Evolutionary conservation across 2,888 invertebrate species (phyloP), one percentile per base, ranked within the genome.

Genomic region (Leptopilina myrica): DNA sequence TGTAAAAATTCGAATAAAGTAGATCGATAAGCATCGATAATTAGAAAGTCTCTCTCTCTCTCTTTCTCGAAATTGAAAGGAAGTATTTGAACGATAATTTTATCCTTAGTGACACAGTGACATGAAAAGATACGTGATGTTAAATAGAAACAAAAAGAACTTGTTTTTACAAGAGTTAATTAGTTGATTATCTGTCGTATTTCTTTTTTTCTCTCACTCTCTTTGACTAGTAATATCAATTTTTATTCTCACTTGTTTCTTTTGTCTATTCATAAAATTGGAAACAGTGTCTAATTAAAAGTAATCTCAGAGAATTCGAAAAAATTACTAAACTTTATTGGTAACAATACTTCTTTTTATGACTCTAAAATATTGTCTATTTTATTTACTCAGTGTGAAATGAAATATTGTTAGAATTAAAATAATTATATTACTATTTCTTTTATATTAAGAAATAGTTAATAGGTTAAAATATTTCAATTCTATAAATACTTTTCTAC

Each of bases 1-100:
- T 2, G 11, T 11, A 49, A 49, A 49, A 49, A 4, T 59, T n/a
- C 33, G 12, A 59, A 59, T 15, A 59, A 59, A 59, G n/a, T 40
- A 43, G 65, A 66, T 12, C 65, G 43, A 40, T 66, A 66, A 40
- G 40, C 40, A 40, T 40, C 40, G 65, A 66, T 66, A 66, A 66
- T 43, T 66, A 66, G 65, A 66, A 66, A 66, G 65, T 66, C 65
- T 66, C 65, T 20, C 20, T 66, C 65, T 66, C 65, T 66, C 65
- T 66, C 65, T 20, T 1, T 20, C 20, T 66, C 65, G 40, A 66
- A 66, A 40, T 9, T 66, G n/a, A 40, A 40, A 66, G 14, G 65
- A 66, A 40, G 40, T n/a, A 12, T 43, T 66, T 66, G 46, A 66
- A 66, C 46, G 15, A 65, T 65, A n/a, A 66, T 46, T 66, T 66